Evolutionary conservation across 2,797 vertebrate species (phyloP).

Genomic region (Chiroxiphia lanceolata): DNA sequence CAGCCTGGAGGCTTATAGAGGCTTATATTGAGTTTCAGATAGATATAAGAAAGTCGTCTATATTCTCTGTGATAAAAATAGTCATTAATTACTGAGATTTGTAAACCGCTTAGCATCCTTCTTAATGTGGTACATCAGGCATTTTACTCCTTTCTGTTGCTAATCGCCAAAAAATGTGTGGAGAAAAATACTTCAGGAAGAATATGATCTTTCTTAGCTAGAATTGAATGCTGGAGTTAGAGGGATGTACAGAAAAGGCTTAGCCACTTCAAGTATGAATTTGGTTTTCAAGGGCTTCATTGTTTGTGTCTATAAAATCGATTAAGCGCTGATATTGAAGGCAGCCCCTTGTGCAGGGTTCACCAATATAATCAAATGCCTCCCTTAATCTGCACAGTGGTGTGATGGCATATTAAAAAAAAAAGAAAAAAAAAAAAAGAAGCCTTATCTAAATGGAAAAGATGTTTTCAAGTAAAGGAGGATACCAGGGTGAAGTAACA

Average conservation of each 20-base stretch:
- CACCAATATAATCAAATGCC: constrained; percentile 31
- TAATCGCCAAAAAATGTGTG: constrained; percentile 63
- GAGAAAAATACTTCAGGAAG: constrained; percentile 43
- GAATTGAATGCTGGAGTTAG: constrained; percentile 63
- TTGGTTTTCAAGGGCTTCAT: constrained; percentile 48
- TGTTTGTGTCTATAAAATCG: constrained; percentile 52
- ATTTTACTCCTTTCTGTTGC: constrained; percentile 58
- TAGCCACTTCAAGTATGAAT: constrained; percentile 35
- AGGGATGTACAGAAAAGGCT: constrained; percentile 42
- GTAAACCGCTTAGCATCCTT: constrained; percentile 73
- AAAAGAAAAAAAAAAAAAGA: background rate
- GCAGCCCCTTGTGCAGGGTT: background rate
- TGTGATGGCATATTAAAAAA: background rate
- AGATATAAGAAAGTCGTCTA: constrained; percentile 73
- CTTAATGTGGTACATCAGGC: constrained; percentile 68
- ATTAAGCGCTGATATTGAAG: constrained; percentile 39
- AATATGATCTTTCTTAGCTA: constrained; percentile 58
- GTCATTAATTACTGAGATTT: constrained; percentile 78
- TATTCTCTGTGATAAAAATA: constrained; percentile 78
- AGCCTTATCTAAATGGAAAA: background rate
- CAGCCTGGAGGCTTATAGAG: constrained; percentile 73
- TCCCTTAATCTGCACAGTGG: background rate
- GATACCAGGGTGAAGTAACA: background rate
- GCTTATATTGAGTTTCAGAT: constrained; percentile 75
- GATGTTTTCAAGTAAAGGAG: constrained; percentile 1